phyloP scores from a whole-genome alignment of 1,140 invertebrate species.

The Calosoma granatense region DNA sequence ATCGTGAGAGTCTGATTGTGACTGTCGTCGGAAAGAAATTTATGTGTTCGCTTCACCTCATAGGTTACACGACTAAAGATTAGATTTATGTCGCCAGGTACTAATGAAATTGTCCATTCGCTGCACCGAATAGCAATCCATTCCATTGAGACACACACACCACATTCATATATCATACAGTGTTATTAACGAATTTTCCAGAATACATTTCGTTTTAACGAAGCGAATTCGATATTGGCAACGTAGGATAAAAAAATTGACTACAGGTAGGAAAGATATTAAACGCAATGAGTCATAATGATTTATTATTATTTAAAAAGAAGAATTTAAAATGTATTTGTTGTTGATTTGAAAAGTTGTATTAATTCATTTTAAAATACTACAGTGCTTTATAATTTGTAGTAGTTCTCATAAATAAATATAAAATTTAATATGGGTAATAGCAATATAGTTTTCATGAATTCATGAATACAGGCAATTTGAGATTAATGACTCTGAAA shows the following conservation, averaged over 20 bases:
- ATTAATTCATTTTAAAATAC: no score
- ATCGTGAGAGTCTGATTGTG: neutral
- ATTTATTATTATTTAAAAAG: no score
- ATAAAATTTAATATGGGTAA: no score
- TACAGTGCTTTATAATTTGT: no score
- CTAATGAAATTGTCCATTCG: neutral
- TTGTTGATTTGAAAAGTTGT: no score
- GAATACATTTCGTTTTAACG: neutral
- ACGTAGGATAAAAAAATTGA: neutral
- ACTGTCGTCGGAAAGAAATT: neutral
- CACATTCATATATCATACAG: neutral
- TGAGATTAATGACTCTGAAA: no score
- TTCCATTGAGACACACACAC: neutral
- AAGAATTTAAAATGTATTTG: no score
- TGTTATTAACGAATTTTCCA: neutral
- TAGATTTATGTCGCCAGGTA: conserved; percentile 5
- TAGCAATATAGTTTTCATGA: no score
- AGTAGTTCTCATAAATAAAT: no score
- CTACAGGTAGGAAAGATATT: no score
- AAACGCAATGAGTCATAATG: no score
- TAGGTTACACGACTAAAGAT: neutral
- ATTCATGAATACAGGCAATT: no score
- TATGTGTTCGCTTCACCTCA: neutral
- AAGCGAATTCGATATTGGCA: neutral
- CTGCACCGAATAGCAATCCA: neutral